Percentiles rank a stretch among this genome's conserved stretches.
These are phyloP conservation scores for Lycodopsis pacificus DNA, from an alignment of 2,797 vertebrate genomes.

Conservation along the genomic window DNA sequence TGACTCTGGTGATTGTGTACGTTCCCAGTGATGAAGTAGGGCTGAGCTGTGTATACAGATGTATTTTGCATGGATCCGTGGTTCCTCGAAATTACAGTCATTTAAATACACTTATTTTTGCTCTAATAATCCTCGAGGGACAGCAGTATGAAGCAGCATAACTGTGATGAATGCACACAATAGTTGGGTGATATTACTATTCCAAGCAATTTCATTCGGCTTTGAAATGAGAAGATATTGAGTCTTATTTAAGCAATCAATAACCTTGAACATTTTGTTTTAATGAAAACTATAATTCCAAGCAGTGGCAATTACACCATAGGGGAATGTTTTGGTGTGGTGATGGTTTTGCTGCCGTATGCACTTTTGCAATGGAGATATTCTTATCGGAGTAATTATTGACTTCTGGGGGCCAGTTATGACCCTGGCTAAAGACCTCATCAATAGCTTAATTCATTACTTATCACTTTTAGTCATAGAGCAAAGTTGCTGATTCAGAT, in stretches of 20 bases:
- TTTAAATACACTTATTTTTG: constrained; percentile 84
- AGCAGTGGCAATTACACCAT: constrained; percentile 84
- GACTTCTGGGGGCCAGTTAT: constrained; percentile 85
- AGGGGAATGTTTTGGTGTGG: constrained; percentile 84
- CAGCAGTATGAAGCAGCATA: constrained; percentile 66
- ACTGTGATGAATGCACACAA: constrained; percentile 82
- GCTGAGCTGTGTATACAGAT: constrained; percentile 69
- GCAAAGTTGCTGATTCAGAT: constrained; percentile 84
- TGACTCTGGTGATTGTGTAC: constrained; percentile 49
- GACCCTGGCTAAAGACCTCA: constrained; percentile 86
- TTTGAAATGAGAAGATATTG: constrained; percentile 84
- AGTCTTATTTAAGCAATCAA: constrained; percentile 89
- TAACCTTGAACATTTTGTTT: constrained; percentile 85
- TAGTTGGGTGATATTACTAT: constrained; percentile 83
- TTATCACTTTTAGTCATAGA: constrained; percentile 81
- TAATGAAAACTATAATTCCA: constrained; percentile 91
- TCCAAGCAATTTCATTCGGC: constrained; percentile 81
- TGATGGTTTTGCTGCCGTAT: constrained; percentile 82
- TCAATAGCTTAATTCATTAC: constrained; percentile 88
- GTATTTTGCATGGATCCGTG: constrained; percentile 70
- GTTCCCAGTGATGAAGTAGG: constrained; percentile 63
- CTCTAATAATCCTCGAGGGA: constrained; percentile 80
- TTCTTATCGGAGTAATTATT: constrained; percentile 88
- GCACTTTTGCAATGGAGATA: constrained; percentile 87
- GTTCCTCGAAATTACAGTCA: constrained; percentile 78